Percentiles rank a stretch among this genome's conserved stretches.
phyloP scores from a whole-genome alignment of 2,113 vertebrate genomes.

The Pholis gunnellus region DNA sequence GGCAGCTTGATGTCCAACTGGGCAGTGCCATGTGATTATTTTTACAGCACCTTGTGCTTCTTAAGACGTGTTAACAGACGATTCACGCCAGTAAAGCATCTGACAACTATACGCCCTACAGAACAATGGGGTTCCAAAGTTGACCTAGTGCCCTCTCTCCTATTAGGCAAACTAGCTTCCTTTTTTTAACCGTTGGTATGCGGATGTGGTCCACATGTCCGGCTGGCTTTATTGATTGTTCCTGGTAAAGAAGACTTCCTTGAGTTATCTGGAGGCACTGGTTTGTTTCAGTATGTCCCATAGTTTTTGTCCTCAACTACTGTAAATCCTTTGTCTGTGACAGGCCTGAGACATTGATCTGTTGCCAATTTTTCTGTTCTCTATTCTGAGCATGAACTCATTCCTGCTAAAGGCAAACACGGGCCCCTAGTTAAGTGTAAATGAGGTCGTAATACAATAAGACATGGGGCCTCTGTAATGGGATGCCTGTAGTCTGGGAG shows the following conservation, averaged over 20 bases:
- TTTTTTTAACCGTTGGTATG: slow-evolving; percentile 20
- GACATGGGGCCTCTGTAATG: slow-evolving; percentile 4
- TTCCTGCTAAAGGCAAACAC: not conserved
- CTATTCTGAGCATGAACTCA: not conserved
- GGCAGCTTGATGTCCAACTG: slow-evolving; percentile 57
- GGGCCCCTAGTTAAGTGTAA: slow-evolving; percentile 25
- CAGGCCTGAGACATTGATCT: not conserved
- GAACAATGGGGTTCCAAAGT: not conserved
- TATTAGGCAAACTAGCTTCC: slow-evolving; percentile 1
- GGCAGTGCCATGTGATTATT: slow-evolving; percentile 46
- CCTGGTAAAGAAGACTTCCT: not conserved
- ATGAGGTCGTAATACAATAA: slow-evolving; percentile 36
- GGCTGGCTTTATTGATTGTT: not conserved
- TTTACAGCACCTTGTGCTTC: slow-evolving; percentile 56
- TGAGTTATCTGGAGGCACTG: not conserved
- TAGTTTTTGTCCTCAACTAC: not conserved
- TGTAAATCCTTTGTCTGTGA: not conserved
- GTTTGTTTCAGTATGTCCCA: not conserved
- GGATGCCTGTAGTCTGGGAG: not conserved
- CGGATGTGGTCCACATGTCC: not conserved
- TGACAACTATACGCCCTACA: slow-evolving; percentile 38
- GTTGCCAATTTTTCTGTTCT: not conserved
- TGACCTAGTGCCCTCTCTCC: slow-evolving; percentile 32
- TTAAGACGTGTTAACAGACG: slow-evolving; percentile 72
- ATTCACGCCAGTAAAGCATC: slow-evolving; percentile 58